These are phyloP conservation scores for Pangasianodon hypophthalmus DNA, from an alignment of 2,113 vertebrate species.

Conservation along the genomic window DNA sequence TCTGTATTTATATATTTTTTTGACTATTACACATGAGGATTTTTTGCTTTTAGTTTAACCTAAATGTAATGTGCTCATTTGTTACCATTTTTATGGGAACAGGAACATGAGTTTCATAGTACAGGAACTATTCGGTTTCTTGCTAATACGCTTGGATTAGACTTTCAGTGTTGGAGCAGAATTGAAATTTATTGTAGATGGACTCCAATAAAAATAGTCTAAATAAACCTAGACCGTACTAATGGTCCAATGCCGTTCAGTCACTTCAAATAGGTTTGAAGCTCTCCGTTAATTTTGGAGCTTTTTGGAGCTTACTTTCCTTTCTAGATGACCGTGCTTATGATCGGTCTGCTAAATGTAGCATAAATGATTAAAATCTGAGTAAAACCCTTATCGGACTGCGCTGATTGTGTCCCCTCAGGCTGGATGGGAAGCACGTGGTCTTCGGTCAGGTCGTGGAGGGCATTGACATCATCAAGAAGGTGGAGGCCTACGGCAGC, in stretches of 20 bases:
- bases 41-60: no score
- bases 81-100: no score
- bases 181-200: neutral
- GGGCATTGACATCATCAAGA: slow-evolving; percentile 74
- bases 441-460: slow-evolving; percentile 88
- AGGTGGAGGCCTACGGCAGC: slow-evolving; percentile 75
- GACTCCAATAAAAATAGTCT: neutral
- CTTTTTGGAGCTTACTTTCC: neutral
- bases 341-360: no score
- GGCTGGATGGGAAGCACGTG: slow-evolving; percentile 96
- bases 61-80: no score
- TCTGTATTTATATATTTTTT: no score
- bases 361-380: neutral
- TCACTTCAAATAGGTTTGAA: neutral
- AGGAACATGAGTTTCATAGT: no score
- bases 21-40: no score
- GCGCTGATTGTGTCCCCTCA: slow-evolving; percentile 54
- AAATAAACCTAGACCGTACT: neutral
- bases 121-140: neutral
- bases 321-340: neutral
- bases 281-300: neutral
- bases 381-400: neutral
- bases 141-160: no score
- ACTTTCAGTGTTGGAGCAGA: no score
- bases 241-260: neutral